Evolutionary conservation across 1,140 invertebrate species (phyloP).

Genomic region (roundworm (Caenorhabditis elegans)): DNA sequence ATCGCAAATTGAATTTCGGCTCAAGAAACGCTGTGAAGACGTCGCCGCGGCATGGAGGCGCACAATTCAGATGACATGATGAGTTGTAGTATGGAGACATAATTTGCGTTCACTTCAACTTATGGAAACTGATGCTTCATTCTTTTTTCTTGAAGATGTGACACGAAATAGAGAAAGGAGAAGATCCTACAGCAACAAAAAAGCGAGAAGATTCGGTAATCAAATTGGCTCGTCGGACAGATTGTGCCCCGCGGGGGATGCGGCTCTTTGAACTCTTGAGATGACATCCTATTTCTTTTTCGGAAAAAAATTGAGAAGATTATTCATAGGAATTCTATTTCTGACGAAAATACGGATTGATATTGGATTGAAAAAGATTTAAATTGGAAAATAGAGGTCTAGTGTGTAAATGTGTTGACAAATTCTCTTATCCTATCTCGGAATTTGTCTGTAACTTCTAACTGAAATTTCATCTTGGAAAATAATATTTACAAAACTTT

Average conservation of each 20-base stretch:
- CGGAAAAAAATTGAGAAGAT: background rate
- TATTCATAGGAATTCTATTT: background rate
- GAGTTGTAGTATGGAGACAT: background rate
- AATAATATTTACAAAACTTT: too few relatives aligned
- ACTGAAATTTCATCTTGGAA: too few relatives aligned
- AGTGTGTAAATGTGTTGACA: background rate
- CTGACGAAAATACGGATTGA: background rate
- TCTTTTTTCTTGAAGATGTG: background rate
- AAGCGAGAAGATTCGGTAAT: background rate
- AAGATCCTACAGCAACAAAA: background rate
- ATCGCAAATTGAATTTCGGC: conserved; percentile 26
- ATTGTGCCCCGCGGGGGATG: conserved; percentile 19
- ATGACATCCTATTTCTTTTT: background rate
- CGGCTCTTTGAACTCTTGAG: conserved; percentile 10
- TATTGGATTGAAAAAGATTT: background rate
- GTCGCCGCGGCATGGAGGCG: background rate
- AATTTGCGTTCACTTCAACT: conserved; percentile 30
- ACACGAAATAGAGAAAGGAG: background rate
- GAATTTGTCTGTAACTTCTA: too few relatives aligned
- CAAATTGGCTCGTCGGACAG: conserved; percentile 15
- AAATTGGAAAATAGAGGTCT: background rate
- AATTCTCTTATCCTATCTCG: too few relatives aligned
- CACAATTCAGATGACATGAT: background rate
- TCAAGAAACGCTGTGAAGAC: background rate
- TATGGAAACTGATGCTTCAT: conserved; percentile 8